Percentiles rank a stretch among this genome's conserved stretches.
phyloP scores from a whole-genome alignment of 2,113 vertebrate species.

The Trichomycterus rosablanca region DNA sequence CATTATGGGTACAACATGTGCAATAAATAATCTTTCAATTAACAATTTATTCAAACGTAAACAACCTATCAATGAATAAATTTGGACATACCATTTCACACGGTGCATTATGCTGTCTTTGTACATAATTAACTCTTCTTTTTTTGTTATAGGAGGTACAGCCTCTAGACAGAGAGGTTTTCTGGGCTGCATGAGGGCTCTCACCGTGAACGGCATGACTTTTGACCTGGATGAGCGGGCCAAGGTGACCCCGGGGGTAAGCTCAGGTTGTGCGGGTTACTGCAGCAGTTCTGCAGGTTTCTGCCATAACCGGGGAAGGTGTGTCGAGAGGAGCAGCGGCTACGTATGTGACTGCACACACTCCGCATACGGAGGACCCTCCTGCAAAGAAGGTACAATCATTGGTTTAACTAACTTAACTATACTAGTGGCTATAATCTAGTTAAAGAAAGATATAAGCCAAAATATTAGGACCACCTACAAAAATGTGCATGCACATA shows the following conservation, averaged over 20 bases:
- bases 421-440: too few species aligned
- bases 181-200: conserved; percentile 86
- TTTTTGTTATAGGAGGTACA: conserved; percentile 72
- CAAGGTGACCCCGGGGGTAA: conserved; percentile 82
- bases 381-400: conserved; percentile 82
- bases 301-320: conserved; percentile 86
- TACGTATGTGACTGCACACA: conserved; percentile 88
- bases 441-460: too few species aligned
- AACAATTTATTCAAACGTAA: too few species aligned
- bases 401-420: too few species aligned
- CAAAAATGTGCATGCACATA: too few species aligned
- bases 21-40: too few species aligned
- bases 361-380: conserved; percentile 85
- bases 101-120: background rate
- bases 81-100: background rate
- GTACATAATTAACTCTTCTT: background rate
- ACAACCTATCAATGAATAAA: too few species aligned
- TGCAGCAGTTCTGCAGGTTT: conserved; percentile 88
- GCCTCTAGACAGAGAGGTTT: conserved; percentile 85
- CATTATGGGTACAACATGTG: too few species aligned
- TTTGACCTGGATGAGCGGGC: conserved; percentile 88
- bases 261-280: conserved; percentile 86
- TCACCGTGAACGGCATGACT: conserved; percentile 79
- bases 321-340: conserved; percentile 87
- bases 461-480: too few species aligned